These are phyloP conservation scores for Melanotaenia duboulayi DNA, from an alignment of 2,113 vertebrate genomes.

Conservation along the genomic window DNA sequence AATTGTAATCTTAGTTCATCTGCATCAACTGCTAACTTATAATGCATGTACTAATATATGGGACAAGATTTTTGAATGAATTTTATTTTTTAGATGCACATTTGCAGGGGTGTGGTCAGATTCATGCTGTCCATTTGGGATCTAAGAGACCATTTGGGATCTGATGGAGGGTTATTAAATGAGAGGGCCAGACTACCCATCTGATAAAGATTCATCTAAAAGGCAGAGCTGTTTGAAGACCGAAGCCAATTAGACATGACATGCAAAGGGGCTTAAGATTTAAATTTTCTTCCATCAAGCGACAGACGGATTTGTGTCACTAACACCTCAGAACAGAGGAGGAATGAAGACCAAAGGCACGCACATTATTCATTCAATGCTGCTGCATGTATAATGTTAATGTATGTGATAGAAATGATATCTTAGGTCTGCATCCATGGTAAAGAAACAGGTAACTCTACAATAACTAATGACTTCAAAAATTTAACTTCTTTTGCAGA, in stretches of 20 bases:
- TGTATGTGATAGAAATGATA: slow-evolving; percentile 66
- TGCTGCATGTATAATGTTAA: slow-evolving; percentile 73
- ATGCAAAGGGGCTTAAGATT: slow-evolving; percentile 74
- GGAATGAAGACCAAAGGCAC: slow-evolving; percentile 71
- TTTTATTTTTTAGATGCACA: slow-evolving; percentile 26
- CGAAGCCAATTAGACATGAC: slow-evolving; percentile 71
- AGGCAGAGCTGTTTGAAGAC: slow-evolving; percentile 72
- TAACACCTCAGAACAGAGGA: slow-evolving; percentile 69
- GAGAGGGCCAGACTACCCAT: slow-evolving; percentile 48
- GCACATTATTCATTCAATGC: slow-evolving; percentile 73
- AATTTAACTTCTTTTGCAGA: slow-evolving; percentile 56
- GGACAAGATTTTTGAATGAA: neutral
- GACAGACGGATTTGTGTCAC: slow-evolving; percentile 79
- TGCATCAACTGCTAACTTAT: neutral
- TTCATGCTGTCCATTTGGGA: slow-evolving; percentile 40
- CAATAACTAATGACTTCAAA: slow-evolving; percentile 48
- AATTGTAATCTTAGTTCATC: too few relatives aligned
- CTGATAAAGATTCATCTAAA: slow-evolving; percentile 68
- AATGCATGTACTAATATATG: neutral
- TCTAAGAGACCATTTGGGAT: slow-evolving; percentile 33
- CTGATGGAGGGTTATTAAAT: slow-evolving; percentile 50
- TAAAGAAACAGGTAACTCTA: slow-evolving; percentile 60
- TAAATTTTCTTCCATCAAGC: slow-evolving; percentile 78
- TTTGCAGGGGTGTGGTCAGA: slow-evolving; percentile 12
- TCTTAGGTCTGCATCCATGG: slow-evolving; percentile 43